These are phyloP conservation scores for Galendromus occidentalis DNA, from an alignment of 1,140 invertebrate genomes.

Conservation along the genomic window DNA sequence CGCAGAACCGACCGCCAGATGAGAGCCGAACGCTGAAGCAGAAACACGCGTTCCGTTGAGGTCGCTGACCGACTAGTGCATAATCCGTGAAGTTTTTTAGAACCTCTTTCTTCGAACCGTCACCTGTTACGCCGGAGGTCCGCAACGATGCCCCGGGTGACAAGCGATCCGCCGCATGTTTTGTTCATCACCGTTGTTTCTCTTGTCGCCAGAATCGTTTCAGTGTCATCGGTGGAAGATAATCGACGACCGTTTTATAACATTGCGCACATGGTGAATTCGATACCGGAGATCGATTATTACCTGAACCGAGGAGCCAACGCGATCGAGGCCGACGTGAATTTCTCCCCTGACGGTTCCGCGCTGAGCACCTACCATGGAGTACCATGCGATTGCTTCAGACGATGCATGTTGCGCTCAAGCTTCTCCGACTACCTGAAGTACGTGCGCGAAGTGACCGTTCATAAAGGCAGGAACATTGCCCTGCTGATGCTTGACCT, in stretches of 20 bases:
- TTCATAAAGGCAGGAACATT: constrained; percentile 14
- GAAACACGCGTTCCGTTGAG: too few relatives aligned
- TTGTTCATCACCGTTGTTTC: too few relatives aligned
- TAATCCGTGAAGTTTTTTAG: too few relatives aligned
- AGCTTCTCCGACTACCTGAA: constrained; percentile 16
- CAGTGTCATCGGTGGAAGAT: not conserved
- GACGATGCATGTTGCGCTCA: constrained; percentile 18
- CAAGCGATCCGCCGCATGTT: too few relatives aligned
- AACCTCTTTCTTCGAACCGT: too few relatives aligned
- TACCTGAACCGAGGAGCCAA: constrained; percentile 20
- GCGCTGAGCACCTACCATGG: constrained; percentile 20
- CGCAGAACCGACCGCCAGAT: too few relatives aligned
- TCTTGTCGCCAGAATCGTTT: too few relatives aligned
- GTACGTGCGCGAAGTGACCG: constrained; percentile 17
- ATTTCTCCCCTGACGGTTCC: constrained; percentile 19
- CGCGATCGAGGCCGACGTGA: constrained; percentile 22
- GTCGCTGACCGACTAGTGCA: too few relatives aligned
- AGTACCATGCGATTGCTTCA: constrained; percentile 22
- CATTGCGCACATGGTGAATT: constrained; percentile 24
- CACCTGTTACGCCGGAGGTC: too few relatives aligned
- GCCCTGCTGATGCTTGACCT: constrained; percentile 18
- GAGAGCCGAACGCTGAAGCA: too few relatives aligned
- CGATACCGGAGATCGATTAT: constrained; percentile 20
- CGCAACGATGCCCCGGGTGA: too few relatives aligned
- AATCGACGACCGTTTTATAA: constrained; percentile 20